Base-by-base conservation (phyloP, 2,113 vertebrate genomes). In the Oostethus manadensis region DNA sequence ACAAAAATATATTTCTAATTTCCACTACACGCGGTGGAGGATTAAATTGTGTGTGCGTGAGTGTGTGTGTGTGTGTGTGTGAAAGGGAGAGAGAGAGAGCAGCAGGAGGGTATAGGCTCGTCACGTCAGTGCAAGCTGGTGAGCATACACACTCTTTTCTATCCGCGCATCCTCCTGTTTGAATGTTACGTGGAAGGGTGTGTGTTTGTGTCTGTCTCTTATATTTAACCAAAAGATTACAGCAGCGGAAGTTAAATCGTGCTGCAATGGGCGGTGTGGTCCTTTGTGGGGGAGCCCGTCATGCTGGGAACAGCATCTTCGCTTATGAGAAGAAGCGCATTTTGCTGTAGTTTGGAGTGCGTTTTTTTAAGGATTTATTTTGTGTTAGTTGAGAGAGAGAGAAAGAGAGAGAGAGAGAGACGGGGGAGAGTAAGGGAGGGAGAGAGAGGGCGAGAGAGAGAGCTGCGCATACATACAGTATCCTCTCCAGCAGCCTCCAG, bases 181-280 rank as follows among this genome's bases (percentile, higher is more conserved):
- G 17, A 11, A 20, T 18, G 46, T 48, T 18, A 0, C 1, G 46
- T 17, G 46, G 46, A n/a, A 17, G 51, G 51, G 29, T 20, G 53
- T 40, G 33, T 14, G 53, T 48, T n/a, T n/a, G n/a, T n/a, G 26
- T 6, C 11, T 40, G 35, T 54, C 40, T 21, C 94, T 92, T 83
- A 91, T 86, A 89, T 91, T 71, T 87, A 81, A 86, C 88, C 86
- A 86, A 87, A 86, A 89, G 92, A 94, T 93, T 92, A 92, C 88
- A 92, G 92, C 87, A 79, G 87, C 87, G 91, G 88, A 93, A 94
- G 92, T 96, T 93, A 91, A 93, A 95, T 90, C 90, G 92, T 91
- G 92, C 92, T 94, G 93, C 94, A 93, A 94, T 90, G 92, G 92
- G 92, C 93, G 94, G 92, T 91, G 8, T 33, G 5, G 38, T 14